Evolutionary conservation across 2,888 invertebrate species (phyloP).

Genomic region (Aphodius sticticus): DNA sequence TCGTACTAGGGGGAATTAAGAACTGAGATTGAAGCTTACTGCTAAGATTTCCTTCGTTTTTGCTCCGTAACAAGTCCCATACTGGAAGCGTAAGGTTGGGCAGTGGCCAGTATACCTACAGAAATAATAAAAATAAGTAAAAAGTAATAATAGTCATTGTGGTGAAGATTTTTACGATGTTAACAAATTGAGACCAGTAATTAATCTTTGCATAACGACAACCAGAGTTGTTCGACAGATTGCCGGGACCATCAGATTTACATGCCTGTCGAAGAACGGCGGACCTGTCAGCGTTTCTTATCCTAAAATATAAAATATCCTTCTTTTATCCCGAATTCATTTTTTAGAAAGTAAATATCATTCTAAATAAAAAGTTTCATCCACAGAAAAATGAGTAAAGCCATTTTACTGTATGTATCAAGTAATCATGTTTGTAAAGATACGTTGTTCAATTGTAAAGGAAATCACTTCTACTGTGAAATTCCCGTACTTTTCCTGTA

Average conservation of each 20-base stretch:
- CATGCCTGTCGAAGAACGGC: not conserved
- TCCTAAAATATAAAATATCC: no score
- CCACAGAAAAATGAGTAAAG: no score
- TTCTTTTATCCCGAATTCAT: no score
- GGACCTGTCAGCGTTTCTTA: not conserved
- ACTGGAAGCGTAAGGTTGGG: slow-evolving; percentile 74
- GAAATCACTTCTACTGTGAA: no score
- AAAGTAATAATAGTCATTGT: not conserved
- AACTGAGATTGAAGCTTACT: slow-evolving; percentile 52
- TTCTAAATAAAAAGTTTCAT: no score
- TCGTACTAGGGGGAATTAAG: not conserved
- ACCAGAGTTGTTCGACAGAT: no score
- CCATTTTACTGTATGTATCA: no score
- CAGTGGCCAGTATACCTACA: slow-evolving; percentile 77
- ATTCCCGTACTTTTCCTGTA: no score
- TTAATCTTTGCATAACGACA: not conserved
- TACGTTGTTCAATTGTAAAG: no score
- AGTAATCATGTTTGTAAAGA: no score
- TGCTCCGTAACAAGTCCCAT: slow-evolving; percentile 75
- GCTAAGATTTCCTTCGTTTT: slow-evolving; percentile 73
- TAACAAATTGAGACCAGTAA: not conserved
- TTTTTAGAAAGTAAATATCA: no score
- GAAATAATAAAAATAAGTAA: slow-evolving; percentile 39
- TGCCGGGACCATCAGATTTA: no score
- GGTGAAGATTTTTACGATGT: not conserved